Conservation (phyloP, 2,113 vertebrate species). For the Mastomys natalensis region DNA sequence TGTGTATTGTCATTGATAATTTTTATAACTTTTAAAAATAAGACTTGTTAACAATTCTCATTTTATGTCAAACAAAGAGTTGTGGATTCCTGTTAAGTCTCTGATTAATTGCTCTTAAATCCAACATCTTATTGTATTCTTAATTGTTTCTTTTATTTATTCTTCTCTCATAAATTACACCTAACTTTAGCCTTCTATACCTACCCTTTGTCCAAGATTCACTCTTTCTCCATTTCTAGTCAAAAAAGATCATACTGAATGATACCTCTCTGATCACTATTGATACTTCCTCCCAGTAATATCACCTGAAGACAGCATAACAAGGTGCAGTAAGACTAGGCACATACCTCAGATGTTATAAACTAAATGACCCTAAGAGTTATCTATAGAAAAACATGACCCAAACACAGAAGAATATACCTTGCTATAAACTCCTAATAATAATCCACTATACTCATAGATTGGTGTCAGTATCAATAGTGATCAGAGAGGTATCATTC, state of each 20-base stretch:
- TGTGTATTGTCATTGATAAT: background rate
- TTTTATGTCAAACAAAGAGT: too few relatives aligned
- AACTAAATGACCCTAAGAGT: background rate
- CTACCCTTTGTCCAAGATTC: background rate
- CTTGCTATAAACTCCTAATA: background rate
- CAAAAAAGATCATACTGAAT: background rate
- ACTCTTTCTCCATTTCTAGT: background rate
- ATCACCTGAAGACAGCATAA: background rate
- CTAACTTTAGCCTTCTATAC: background rate
- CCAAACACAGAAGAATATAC: background rate
- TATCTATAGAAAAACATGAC: background rate
- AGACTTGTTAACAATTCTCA: too few relatives aligned
- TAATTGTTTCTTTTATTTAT: background rate
- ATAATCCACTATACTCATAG: too few relatives aligned
- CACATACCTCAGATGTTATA: background rate
- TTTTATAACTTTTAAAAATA: background rate
- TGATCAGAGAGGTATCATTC: too few relatives aligned
- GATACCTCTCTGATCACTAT: too few relatives aligned
- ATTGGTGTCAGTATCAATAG: too few relatives aligned
- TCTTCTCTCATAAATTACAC: background rate
- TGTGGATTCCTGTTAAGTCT: too few relatives aligned
- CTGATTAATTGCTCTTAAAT: background rate
- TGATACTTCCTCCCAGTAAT: too few relatives aligned
- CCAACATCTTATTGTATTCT: background rate
- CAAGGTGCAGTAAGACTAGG: background rate